Evolutionary conservation across 2,888 invertebrate genomes (phyloP).

Genomic region (Emesis furor): DNA sequence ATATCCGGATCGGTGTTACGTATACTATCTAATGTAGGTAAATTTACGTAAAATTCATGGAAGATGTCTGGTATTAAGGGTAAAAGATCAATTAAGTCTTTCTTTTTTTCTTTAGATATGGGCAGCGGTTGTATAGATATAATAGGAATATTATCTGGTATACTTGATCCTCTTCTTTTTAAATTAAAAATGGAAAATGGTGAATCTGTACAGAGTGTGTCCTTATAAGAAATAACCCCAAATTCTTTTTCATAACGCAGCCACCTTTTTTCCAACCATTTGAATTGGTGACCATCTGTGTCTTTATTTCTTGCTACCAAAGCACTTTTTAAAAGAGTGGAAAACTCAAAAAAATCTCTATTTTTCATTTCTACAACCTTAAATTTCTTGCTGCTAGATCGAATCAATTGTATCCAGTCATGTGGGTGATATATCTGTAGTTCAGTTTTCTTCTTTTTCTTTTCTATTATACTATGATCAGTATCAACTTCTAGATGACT

Average conservation of each 20-base stretch:
- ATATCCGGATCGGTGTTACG: background rate
- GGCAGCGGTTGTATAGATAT: background rate
- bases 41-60: background rate
- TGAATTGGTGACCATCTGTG: constrained; percentile 16
- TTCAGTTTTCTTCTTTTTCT: background rate
- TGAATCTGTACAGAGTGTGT: background rate
- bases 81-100: background rate
- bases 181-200: background rate
- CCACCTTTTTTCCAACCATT: background rate
- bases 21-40: background rate
- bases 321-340: too few species aligned
- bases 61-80: background rate
- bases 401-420: background rate
- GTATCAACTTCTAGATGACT: constrained; percentile 14
- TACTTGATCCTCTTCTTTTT: background rate
- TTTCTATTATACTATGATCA: constrained; percentile 3
- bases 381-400: constrained; percentile 19
- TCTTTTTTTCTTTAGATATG: background rate
- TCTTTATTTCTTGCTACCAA: background rate
- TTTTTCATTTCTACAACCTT: constrained; percentile 9
- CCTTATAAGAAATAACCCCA: constrained; percentile 12
- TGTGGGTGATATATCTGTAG: constrained; percentile 1
- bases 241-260: constrained; percentile 71
- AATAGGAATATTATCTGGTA: background rate
- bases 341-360: background rate